Evolutionary conservation across 92 coral and sea anemone genomes (phyloP).

Genomic region (Actinernus sp.): DNA sequence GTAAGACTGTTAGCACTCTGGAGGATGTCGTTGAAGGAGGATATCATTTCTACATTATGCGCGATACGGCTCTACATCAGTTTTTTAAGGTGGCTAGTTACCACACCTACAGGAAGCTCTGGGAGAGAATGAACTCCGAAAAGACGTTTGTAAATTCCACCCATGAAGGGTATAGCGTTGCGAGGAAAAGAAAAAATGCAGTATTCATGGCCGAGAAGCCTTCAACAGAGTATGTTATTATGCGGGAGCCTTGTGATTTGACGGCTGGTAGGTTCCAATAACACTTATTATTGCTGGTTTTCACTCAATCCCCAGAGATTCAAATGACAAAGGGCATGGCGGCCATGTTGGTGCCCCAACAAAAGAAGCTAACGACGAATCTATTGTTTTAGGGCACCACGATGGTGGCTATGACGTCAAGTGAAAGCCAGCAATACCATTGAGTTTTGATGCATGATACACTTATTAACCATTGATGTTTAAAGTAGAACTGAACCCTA

Average conservation of each 20-base stretch:
- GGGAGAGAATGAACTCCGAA: conserved; percentile 51
- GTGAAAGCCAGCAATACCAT: too few relatives aligned
- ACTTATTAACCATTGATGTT: too few relatives aligned
- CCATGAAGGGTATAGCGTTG: conserved; percentile 50
- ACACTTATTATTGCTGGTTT: too few relatives aligned
- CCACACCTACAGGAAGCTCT: conserved; percentile 66
- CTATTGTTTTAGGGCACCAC: too few relatives aligned
- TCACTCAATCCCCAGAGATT: too few relatives aligned
- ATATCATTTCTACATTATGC: conserved; percentile 61
- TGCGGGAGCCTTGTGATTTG: conserved; percentile 81
- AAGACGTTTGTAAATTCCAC: conserved; percentile 62
- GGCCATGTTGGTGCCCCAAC: too few relatives aligned
- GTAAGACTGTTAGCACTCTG: conserved; percentile 61
- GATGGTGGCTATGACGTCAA: too few relatives aligned
- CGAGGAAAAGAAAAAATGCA: conserved; percentile 52
- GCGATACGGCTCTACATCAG: conserved; percentile 59
- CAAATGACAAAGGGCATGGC: too few relatives aligned
- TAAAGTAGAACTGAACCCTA: too few relatives aligned
- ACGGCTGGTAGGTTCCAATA: conserved; percentile 64
- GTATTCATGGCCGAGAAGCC: conserved; percentile 82
- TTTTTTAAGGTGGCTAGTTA: conserved; percentile 55
- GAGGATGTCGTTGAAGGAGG: conserved; percentile 77
- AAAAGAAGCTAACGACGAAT: too few relatives aligned
- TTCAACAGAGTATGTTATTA: conserved; percentile 60
- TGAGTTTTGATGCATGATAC: too few relatives aligned